Percentiles rank a stretch among this genome's conserved stretches.
These are phyloP conservation scores for Xenentodon cancila DNA, from an alignment of 2,797 vertebrate genomes.

Conservation along the genomic window DNA sequence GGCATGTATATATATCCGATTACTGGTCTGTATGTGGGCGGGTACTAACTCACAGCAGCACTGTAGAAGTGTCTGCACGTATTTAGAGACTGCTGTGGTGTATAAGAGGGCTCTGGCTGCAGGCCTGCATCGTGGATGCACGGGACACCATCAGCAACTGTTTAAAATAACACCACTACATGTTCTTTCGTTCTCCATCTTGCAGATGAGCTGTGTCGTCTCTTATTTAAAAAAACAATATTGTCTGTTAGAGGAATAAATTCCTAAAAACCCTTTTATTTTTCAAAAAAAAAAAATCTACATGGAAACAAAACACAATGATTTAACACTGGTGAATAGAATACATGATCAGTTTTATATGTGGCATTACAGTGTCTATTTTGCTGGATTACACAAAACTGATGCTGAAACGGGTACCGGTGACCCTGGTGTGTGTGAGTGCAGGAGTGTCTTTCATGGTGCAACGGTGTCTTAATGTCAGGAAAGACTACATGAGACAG, in stretches of 20 bases:
- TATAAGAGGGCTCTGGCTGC: too few relatives aligned
- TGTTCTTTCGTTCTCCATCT: too few relatives aligned
- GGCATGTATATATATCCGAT: too few relatives aligned
- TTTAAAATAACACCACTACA: too few relatives aligned
- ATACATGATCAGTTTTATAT: slow-evolving; percentile 33
- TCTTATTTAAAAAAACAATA: background rate
- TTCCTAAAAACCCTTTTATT: slow-evolving; percentile 71
- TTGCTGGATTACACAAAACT: slow-evolving; percentile 14
- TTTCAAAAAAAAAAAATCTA: slow-evolving; percentile 66
- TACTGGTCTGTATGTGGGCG: too few relatives aligned
- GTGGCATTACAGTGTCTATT: slow-evolving; percentile 41
- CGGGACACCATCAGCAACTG: too few relatives aligned
- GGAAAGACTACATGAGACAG: slow-evolving; percentile 61
- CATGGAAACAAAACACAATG: slow-evolving; percentile 58
- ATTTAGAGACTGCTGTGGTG: too few relatives aligned
- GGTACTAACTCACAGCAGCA: too few relatives aligned
- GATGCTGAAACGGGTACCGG: slow-evolving; percentile 30
- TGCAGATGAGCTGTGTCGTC: too few relatives aligned
- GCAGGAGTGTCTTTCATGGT: slow-evolving; percentile 46
- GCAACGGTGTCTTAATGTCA: slow-evolving; percentile 49
- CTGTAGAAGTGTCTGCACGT: too few relatives aligned
- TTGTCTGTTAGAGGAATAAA: slow-evolving; percentile 11
- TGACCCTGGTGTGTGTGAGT: slow-evolving; percentile 36
- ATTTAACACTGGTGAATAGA: slow-evolving; percentile 60
- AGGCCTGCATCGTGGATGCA: too few relatives aligned